phyloP scores from a whole-genome alignment of 2,888 invertebrate genomes.

The Fragum whitleyi region DNA sequence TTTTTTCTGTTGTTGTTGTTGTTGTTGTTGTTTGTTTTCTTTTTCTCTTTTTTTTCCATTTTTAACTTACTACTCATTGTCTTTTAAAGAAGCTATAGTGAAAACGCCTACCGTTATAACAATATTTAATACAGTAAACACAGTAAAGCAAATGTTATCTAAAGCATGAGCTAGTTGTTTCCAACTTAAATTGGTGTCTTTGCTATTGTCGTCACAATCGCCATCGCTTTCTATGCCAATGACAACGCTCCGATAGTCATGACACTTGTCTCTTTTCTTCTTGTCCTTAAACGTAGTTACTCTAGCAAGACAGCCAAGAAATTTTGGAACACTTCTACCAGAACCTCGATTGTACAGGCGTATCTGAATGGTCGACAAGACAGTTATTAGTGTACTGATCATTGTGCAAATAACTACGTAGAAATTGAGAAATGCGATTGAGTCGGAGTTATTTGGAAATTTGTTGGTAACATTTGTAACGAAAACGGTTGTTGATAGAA shows the following conservation, averaged over 20 bases:
- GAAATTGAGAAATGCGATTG: slow-evolving; percentile 48
- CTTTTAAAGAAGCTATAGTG: background rate
- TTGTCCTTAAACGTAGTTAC: slow-evolving; percentile 7
- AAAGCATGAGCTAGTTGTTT: slow-evolving; percentile 40
- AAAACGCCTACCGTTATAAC: slow-evolving; percentile 1
- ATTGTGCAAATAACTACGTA: slow-evolving; percentile 54
- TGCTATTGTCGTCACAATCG: background rate
- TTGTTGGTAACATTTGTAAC: slow-evolving; percentile 57
- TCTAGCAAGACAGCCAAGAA: background rate
- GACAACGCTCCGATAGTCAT: background rate
- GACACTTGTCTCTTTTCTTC: background rate
- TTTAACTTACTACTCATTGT: background rate
- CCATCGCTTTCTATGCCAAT: background rate
- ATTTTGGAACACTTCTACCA: slow-evolving; percentile 13
- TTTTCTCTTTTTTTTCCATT: too few species aligned
- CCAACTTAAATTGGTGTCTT: slow-evolving; percentile 26
- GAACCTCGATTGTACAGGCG: slow-evolving; percentile 39
- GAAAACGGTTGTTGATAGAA: slow-evolving; percentile 63
- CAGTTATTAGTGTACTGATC: slow-evolving; percentile 49
- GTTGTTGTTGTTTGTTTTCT: too few species aligned
- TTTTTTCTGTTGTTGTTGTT: too few species aligned
- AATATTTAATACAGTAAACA: slow-evolving; percentile 34
- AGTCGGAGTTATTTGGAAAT: slow-evolving; percentile 60
- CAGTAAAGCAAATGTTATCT: slow-evolving; percentile 41
- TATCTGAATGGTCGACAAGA: slow-evolving; percentile 47